Conservation (phyloP, 1,140 invertebrate species). For the Pachyrhynchus sulphureomaculatus region DNA sequence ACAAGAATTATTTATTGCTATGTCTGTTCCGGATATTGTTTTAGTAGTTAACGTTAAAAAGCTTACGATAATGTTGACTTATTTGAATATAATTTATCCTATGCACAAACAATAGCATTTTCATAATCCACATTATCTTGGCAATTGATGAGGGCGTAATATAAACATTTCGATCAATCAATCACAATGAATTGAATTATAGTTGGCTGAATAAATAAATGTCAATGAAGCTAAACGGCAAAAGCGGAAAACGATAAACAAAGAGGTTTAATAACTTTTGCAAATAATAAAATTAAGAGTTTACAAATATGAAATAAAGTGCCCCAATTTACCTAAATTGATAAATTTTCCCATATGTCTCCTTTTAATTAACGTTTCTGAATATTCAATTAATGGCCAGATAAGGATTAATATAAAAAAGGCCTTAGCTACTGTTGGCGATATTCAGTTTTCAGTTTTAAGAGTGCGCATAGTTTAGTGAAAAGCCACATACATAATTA, state of each 20-base stretch:
- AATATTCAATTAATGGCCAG: conserved; percentile 1
- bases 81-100: no score
- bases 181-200: conserved; percentile 9
- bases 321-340: neutral
- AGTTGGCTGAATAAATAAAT: conserved; percentile 4
- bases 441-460: neutral
- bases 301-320: neutral
- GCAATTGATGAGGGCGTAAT: neutral
- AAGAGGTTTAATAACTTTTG: conserved; percentile 10
- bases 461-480: neutral
- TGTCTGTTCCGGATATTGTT: neutral
- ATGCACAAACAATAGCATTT: neutral
- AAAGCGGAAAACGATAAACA: conserved; percentile 5
- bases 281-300: conserved; percentile 16
- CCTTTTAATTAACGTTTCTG: conserved; percentile 14
- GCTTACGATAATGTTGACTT: neutral
- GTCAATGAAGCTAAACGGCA: neutral
- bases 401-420: conserved; percentile 22
- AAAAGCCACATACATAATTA: no score
- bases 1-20: no score
- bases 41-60: neutral
- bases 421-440: neutral
- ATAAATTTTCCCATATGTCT: conserved; percentile 20
- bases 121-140: neutral
- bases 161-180: neutral